These are phyloP conservation scores for Potamarius usumacintae DNA, from an alignment of 2,113 vertebrate genomes.

Conservation along the genomic window DNA sequence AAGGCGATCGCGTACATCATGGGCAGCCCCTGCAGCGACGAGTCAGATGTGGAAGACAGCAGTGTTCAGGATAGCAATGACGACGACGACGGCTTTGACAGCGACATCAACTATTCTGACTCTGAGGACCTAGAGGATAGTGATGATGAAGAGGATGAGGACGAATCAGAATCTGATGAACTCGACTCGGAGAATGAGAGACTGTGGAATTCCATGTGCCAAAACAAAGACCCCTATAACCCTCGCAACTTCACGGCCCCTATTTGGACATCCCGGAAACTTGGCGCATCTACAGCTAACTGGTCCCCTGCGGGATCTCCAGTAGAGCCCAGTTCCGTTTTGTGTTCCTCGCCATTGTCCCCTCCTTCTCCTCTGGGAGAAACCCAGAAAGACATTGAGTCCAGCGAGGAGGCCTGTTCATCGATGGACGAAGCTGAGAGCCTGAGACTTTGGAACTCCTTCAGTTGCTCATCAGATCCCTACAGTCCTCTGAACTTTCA, in stretches of 20 bases:
- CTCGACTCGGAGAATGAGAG: conserved; percentile 69
- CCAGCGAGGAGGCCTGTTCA: conserved; percentile 72
- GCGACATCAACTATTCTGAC: conserved; percentile 74
- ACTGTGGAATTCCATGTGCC: conserved; percentile 81
- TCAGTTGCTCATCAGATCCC: conserved; percentile 82
- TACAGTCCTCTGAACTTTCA: conserved; percentile 90
- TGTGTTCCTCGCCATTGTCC: conserved; percentile 4
- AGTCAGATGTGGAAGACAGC: conserved; percentile 70
- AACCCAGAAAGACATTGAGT: conserved; percentile 36
- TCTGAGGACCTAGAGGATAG: conserved; percentile 61
- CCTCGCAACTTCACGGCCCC: conserved; percentile 85
- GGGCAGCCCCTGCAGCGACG: conserved; percentile 79
- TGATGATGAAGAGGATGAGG: conserved; percentile 55
- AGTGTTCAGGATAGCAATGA: conserved; percentile 50
- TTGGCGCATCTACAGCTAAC: conserved; percentile 40
- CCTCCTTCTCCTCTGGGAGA: conserved; percentile 44
- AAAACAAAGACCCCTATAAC: conserved; percentile 82
- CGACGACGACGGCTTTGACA: conserved; percentile 81
- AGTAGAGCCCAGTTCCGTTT: conserved; percentile 27
- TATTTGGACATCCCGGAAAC: conserved; percentile 65
- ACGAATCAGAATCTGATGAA: conserved; percentile 39
- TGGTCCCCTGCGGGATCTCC: conserved; percentile 54
- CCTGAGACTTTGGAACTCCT: conserved; percentile 81
- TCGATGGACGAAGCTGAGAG: conserved; percentile 81
- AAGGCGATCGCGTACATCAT: conserved; percentile 90